Conservation (phyloP, 2,888 invertebrate species). For the Metopia argyrocephala region DNA sequence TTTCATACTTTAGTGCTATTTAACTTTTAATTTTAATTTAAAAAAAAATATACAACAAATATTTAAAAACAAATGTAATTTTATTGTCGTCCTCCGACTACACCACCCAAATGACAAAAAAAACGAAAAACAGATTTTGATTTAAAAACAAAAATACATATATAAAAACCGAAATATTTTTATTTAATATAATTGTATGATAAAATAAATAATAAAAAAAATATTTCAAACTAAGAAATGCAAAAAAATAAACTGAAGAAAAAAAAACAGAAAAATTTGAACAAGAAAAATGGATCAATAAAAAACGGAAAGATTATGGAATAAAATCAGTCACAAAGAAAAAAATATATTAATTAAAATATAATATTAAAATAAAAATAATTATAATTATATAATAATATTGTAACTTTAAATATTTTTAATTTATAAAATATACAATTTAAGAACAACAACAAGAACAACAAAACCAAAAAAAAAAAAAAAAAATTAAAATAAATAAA, state of each 20-base stretch:
- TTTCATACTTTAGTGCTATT: slow-evolving; percentile 5
- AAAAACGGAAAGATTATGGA: slow-evolving; percentile 48
- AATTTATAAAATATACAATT: slow-evolving; percentile 63
- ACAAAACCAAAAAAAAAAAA: slow-evolving; percentile 57
- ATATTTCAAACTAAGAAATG: not conserved
- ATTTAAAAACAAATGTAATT: slow-evolving; percentile 14
- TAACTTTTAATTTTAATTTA: not conserved
- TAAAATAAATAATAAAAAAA: slow-evolving; percentile 36
- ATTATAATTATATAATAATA: slow-evolving; percentile 41
- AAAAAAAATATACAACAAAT: not conserved
- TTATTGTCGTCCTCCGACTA: slow-evolving; percentile 40
- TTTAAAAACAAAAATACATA: too few relatives aligned
- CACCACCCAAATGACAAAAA: slow-evolving; percentile 47
- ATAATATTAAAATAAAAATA: slow-evolving; percentile 11
- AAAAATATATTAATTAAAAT: slow-evolving; percentile 64
- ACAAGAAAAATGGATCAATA: slow-evolving; percentile 53
- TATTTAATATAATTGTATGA: slow-evolving; percentile 60
- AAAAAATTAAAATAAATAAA: slow-evolving; percentile 50
- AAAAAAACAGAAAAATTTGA: slow-evolving; percentile 28
- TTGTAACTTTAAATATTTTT: slow-evolving; percentile 65
- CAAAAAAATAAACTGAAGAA: not conserved
- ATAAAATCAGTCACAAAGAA: slow-evolving; percentile 73
- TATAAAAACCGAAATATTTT: slow-evolving; percentile 60
- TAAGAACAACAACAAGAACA: slow-evolving; percentile 51
- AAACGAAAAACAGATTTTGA: too few relatives aligned